A percentile compares a stretch with the other conserved stretches of the same genome.
Evolutionary conservation across 1,140 invertebrate species (phyloP).

Genomic region (Drosophila willistoni): DNA sequence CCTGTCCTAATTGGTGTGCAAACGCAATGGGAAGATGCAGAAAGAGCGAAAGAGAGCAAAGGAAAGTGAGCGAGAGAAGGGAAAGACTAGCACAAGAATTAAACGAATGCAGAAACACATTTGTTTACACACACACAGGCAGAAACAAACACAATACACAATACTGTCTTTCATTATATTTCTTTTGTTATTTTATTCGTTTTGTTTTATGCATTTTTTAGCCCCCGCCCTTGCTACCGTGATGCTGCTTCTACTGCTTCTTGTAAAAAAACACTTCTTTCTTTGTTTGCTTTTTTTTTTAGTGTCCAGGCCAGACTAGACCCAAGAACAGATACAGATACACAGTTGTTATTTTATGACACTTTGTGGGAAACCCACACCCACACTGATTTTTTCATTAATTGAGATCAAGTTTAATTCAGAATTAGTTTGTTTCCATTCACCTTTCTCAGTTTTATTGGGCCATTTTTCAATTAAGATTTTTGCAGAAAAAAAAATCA

Average conservation of each 20-base stretch:
- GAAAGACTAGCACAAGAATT: constrained; percentile 1
- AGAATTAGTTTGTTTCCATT: constrained; percentile 29
- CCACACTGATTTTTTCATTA: constrained; percentile 15
- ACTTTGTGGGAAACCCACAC: background rate
- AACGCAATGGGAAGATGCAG: background rate
- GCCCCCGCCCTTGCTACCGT: constrained; percentile 24
- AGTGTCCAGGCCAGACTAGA: background rate
- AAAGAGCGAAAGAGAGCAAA: background rate
- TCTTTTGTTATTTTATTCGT: constrained; percentile 1
- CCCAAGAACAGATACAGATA: background rate
- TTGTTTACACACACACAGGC: constrained; percentile 14
- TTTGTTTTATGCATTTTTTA: constrained; percentile 43
- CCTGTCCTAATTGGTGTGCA: constrained; percentile 20
- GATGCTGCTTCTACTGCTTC: constrained; percentile 24
- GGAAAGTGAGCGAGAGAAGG: background rate
- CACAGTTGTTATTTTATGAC: background rate
- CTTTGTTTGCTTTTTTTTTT: constrained; percentile 39
- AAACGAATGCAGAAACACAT: constrained; percentile 17
- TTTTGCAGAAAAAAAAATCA: constrained; percentile 20
- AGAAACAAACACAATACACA: constrained; percentile 5
- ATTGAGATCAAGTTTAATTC: constrained; percentile 30
- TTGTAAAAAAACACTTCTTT: constrained; percentile 54
- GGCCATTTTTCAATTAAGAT: constrained; percentile 27
- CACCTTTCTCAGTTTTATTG: constrained; percentile 36
- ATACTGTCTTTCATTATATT: constrained; percentile 26